Evolutionary conservation across 2,797 vertebrate genomes (phyloP).

Genomic region (Mus spretus): DNA sequence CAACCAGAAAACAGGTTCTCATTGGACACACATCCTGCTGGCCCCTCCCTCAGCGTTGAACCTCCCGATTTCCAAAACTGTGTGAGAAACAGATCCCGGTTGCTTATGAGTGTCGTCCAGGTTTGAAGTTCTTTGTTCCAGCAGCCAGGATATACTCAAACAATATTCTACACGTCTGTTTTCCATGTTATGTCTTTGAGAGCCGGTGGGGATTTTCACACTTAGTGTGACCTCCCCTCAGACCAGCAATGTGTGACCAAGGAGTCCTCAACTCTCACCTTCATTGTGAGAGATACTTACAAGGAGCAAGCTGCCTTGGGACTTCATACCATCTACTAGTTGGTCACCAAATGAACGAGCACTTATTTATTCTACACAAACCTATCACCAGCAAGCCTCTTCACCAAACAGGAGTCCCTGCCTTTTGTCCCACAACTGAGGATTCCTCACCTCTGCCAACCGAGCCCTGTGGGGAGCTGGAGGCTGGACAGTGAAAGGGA

Average conservation of each 20-base stretch:
- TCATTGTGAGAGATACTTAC: not conserved
- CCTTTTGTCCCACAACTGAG: not conserved
- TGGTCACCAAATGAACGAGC: not conserved
- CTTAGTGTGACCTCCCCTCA: not conserved
- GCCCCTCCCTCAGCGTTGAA: not conserved
- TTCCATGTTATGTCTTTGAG: constrained; percentile 1
- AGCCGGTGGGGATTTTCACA: not conserved
- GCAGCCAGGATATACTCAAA: not conserved
- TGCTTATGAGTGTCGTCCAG: not conserved
- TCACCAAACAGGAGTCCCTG: not conserved
- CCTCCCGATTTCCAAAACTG: not conserved
- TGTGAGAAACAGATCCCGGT: not conserved
- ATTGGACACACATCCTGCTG: not conserved
- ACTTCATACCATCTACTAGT: not conserved
- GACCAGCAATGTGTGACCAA: not conserved
- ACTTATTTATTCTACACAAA: not conserved
- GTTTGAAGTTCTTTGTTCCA: not conserved
- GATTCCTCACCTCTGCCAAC: not conserved
- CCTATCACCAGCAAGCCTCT: not conserved
- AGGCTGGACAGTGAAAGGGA: not conserved
- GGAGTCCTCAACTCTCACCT: too few relatives aligned
- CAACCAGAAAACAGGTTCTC: not conserved
- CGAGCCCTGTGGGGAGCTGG: not conserved
- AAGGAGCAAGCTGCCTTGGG: not conserved
- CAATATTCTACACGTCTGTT: not conserved